Evolutionary conservation across 1,140 invertebrate species (phyloP), one percentile per base, ranked within the genome.

Genomic region (Goniozus legneri): DNA sequence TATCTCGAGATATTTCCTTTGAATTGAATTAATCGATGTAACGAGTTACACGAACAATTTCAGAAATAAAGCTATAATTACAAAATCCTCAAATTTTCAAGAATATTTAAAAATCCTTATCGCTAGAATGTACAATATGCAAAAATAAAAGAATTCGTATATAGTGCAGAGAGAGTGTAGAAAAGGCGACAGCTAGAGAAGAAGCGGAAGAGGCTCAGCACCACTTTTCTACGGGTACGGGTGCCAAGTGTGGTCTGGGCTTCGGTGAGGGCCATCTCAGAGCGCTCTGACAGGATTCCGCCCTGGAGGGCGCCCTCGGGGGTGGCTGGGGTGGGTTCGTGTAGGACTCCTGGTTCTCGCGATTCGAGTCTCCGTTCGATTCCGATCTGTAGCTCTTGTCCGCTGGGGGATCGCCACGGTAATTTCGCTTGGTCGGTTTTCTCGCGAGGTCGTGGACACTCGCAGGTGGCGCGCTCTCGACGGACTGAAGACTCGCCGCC

Each of bases 401-500:
- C 2, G 12, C 27, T 1, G 78, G 76, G 4, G 68, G 69, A 57
- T 82, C 79, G 3, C 80, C 79, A 48, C 78, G 78, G 44, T 82
- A 69, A 46, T 79, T 81, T 22, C 81, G 67, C 54, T 83, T 82
- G 3, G 64, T 69, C 1, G 77, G 68, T 47, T 79, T 80, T 33
- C 70, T 59, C 48, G 64, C 60, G 27, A 64, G 22, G 2, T 66
- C 60, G 14, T 71, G 67, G 14, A 46, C 44, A 2, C 59, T 44
- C 6, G 58, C 54, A 12, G 72, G 60, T 2, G 73, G 71, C 2
- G 64, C 60, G 19, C 74, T 77, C 47, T 82, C 84, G 0, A 91
- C 81, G 0, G 87, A 89, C 56, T 91, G 89, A 14, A 90, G 77
- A 71, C 89, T 92, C 8, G 84, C 80, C 0, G 89, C 87, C 53